Evolutionary conservation across 2,888 invertebrate species (phyloP), one percentile per base, ranked within the genome.

Genomic region (Oscheius sp.): DNA sequence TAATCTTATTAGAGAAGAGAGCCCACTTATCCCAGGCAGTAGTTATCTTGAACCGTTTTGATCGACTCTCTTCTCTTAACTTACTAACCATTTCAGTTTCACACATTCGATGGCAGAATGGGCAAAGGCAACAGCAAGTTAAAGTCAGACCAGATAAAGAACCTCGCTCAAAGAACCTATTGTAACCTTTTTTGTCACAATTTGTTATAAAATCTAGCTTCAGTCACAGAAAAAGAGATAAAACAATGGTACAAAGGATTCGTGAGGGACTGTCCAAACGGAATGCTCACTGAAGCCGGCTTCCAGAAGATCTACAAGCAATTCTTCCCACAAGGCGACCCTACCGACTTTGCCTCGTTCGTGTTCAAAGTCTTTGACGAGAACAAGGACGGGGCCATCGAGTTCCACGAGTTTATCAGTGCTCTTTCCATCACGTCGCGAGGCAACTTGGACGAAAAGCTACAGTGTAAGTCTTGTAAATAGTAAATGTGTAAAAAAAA

Each of bases 251-350:
- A 84, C 72, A 96, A 96, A 93, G 96, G 96, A 89, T 96, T 96
- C 91, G 93, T 96, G 85, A 95, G 96, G 92, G 96, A 96, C 91
- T 96, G 96, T 91, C 96, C 96, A 75, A 95, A 96, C 91, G 96
- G 96, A 85, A 93, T 95, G 89, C 93, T 96, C 76, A 96, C 96
- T 76, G 96, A 96, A 91, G 95, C 95, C 93, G 97, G 97, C 88
- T 98, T 99, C 92, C 96, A 96, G 90, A 96, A 95, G 92, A 99
- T 98, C 91, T 98, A 99, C 92, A 96, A 96, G 91, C 97, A 98
- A 91, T 98, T 99, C 92, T 98, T 99, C 91, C 98, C 98, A 72
- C 95, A 97, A 93, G 98, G 98, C 84, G 97, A 99, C 91, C 97
- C 98, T 58, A 95, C 96, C 89, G 98, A 97, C 92, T 99, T 98